phyloP scores from a whole-genome alignment of 2,888 invertebrate genomes.

The Lomographa bimaculata region DNA sequence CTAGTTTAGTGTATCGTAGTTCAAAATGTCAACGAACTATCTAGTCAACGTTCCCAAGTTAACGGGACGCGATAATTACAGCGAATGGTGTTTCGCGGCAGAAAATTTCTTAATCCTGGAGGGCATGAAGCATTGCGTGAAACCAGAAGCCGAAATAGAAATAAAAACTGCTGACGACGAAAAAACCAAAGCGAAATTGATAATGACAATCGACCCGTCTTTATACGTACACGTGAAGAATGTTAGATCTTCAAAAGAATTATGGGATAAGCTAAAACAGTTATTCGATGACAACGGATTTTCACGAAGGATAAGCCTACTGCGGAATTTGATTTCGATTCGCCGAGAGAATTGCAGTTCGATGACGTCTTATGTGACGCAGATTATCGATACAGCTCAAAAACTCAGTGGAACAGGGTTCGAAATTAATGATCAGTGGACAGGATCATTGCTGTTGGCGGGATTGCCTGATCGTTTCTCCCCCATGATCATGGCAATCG shows the following conservation, averaged over 20 bases:
- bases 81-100: too few species aligned
- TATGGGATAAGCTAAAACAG: constrained; percentile 10
- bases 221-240: constrained; percentile 17
- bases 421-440: constrained; percentile 16
- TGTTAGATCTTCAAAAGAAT: constrained; percentile 4
- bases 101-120: too few species aligned
- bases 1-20: too few species aligned
- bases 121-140: too few species aligned
- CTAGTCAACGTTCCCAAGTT: too few species aligned
- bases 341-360: constrained; percentile 13
- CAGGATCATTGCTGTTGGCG: constrained; percentile 14
- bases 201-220: constrained; percentile 14
- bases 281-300: constrained; percentile 18
- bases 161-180: too few species aligned
- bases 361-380: constrained; percentile 20
- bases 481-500: constrained; percentile 23
- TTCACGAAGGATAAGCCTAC: constrained; percentile 11
- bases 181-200: constrained; percentile 6
- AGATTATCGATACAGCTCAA: constrained; percentile 17
- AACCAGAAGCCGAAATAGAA: too few species aligned
- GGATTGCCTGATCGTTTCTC: constrained; percentile 9
- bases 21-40: too few species aligned
- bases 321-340: constrained; percentile 18
- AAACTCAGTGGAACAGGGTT: constrained; percentile 15
- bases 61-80: too few species aligned